Evolutionary conservation across 2,113 vertebrate genomes (phyloP), one percentile per base, ranked within the genome.

Genomic region (Upupa epops): DNA sequence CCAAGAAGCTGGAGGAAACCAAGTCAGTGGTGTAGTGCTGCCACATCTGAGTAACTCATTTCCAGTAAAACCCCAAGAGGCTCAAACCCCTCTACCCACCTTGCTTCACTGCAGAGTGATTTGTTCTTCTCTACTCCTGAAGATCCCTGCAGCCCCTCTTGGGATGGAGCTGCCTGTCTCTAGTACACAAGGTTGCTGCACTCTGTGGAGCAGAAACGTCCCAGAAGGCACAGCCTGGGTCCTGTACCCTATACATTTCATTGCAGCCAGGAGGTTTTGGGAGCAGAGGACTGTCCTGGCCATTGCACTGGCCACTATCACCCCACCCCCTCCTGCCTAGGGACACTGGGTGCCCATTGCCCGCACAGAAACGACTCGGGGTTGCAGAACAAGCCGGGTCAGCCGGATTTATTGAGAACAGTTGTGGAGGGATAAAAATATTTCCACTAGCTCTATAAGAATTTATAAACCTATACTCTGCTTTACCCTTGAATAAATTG

Each of bases 351-450:
- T 42, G 28, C 56, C 32, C 6, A 16, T 14, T 1, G 3, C 31
- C 45, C 11, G 0, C 0, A 2, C 3, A 4, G 71, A 45, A 85
- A 40, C 9, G 13, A 55, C 58, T 1, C 2, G 0, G 31, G 45
- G 32, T 66, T 88, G 91, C 83, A 84, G 71, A 42, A 78, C 71
- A 86, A 91, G 79, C 83, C 9, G 8, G 92, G 90, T 94, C 86
- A 96, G 95, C 88, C 1, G 1, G 59, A 86, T 96, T 96, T 96
- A 96, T 97, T 94, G 78, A 91, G 95, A 95, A 93, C 13, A 0
- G 42, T 78, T 91, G 92, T 95, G 90, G 96, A 95, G 86, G 93
- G 93, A 81, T 91, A 97, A 96, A 97, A 96, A 97, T 96, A 97
- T 93, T 94, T 96, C 89, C 86, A 94, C 93, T 88, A 88, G 64